phyloP scores from a whole-genome alignment of 2,113 vertebrate species.

The Platysteira castanea region DNA sequence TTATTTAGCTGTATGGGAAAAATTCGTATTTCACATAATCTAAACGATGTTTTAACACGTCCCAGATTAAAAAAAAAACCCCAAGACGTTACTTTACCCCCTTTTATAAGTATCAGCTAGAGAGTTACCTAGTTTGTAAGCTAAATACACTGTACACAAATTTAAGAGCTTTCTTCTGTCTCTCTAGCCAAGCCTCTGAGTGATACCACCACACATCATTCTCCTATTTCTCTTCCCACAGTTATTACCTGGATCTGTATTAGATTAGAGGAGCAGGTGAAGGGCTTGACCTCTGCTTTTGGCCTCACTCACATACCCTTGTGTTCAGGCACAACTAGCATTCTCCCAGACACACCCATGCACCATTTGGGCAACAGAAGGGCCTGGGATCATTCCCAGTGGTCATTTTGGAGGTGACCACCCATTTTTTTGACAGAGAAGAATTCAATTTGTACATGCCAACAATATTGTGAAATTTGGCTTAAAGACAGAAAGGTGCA shows the following conservation, averaged over 20 bases:
- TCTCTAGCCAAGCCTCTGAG: not conserved
- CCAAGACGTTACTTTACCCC: not conserved
- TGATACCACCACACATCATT: not conserved
- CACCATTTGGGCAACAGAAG: not conserved
- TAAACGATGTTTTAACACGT: not conserved
- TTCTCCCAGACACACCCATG: not conserved
- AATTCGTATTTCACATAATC: not conserved
- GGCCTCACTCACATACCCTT: not conserved
- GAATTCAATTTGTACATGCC: not conserved
- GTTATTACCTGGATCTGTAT: not conserved
- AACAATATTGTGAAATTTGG: not conserved
- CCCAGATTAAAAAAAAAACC: not conserved
- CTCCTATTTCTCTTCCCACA: not conserved
- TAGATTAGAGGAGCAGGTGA: not conserved
- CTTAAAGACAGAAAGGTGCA: not conserved
- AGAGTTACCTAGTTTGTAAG: not conserved
- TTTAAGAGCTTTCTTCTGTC: not conserved
- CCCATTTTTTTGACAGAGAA: not conserved
- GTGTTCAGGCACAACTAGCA: not conserved
- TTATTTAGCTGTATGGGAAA: not conserved
- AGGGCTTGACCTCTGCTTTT: not conserved
- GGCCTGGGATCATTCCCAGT: not conserved
- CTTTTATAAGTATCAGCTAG: not conserved
- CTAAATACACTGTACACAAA: not conserved
- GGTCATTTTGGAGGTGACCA: rapidly evolving